phyloP scores from a whole-genome alignment of 2,888 invertebrate genomes.

The Yponomeuta sedellus region DNA sequence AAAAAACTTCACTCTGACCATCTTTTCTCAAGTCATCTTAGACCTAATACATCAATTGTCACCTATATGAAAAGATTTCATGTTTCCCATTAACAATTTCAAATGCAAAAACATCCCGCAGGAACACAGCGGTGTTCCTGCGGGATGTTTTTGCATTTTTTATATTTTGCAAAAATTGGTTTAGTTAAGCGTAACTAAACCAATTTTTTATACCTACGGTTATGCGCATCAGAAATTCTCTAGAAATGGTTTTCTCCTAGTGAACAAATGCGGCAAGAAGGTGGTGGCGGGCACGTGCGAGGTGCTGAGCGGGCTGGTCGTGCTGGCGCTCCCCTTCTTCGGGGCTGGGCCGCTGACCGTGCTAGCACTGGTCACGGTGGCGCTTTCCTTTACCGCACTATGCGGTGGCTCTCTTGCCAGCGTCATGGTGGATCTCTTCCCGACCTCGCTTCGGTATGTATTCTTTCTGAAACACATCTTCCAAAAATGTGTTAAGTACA shows the following conservation, averaged over 20 bases:
- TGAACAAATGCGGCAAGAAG: slow-evolving; percentile 56
- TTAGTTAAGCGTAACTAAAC: no score
- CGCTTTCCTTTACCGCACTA: slow-evolving; percentile 72
- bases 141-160: no score
- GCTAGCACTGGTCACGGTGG: slow-evolving; percentile 72
- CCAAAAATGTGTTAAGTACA: no score
- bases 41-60: no score
- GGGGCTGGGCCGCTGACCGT: slow-evolving; percentile 71
- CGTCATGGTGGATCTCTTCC: slow-evolving; percentile 79
- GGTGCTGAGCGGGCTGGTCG: slow-evolving; percentile 63
- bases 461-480: not conserved
- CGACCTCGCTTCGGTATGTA: slow-evolving; percentile 78
- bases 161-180: no score
- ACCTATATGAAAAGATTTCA: no score
- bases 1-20: no score
- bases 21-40: no score
- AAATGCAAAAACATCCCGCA: no score
- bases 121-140: no score
- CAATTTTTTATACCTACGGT: not conserved
- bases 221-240: not conserved
- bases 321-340: slow-evolving; percentile 72
- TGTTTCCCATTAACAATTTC: no score
- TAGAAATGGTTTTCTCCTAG: not conserved
- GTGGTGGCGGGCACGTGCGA: slow-evolving; percentile 53
- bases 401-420: slow-evolving; percentile 77